Conservation (phyloP, 1,140 invertebrate genomes). For the Hormaphis cornu region DNA sequence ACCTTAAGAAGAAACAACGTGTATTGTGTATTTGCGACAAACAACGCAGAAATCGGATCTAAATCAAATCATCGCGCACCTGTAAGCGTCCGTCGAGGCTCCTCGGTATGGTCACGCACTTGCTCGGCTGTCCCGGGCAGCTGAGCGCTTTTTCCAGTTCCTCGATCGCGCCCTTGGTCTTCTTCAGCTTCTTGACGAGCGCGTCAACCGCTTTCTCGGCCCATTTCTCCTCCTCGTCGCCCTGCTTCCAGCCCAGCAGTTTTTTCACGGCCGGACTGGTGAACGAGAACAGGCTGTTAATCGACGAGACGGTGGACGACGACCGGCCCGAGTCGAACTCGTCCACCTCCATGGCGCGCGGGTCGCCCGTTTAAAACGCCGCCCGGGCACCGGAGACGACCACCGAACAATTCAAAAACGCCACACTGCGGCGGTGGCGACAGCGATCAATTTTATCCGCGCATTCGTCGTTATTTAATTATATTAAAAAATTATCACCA, state of each 20-base stretch:
- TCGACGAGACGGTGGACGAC: conserved; percentile 45
- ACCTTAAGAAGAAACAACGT: conserved; percentile 51
- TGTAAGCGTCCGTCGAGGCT: conserved; percentile 90
- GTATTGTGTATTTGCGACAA: neutral
- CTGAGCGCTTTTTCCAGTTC: conserved; percentile 89
- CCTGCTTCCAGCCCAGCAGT: conserved; percentile 92
- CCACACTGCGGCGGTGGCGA: too few relatives aligned
- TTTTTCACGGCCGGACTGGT: conserved; percentile 95
- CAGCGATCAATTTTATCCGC: too few relatives aligned
- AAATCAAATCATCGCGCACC: too few relatives aligned
- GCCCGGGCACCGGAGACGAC: too few relatives aligned
- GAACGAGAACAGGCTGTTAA: conserved; percentile 91
- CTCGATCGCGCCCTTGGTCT: conserved; percentile 91
- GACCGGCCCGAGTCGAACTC: conserved; percentile 67
- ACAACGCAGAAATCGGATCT: too few relatives aligned
- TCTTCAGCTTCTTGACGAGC: conserved; percentile 94
- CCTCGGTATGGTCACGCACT: conserved; percentile 95
- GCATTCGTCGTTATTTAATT: too few relatives aligned
- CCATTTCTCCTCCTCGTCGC: conserved; percentile 98
- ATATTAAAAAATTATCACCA: too few relatives aligned
- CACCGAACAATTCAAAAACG: too few relatives aligned
- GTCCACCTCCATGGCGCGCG: conserved; percentile 59
- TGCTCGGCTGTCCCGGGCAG: conserved; percentile 84
- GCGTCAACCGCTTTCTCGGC: conserved; percentile 98
- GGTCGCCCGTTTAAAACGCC: neutral